Conservation (phyloP, 2,113 vertebrate genomes). For the Podarcis raffonei region DNA sequence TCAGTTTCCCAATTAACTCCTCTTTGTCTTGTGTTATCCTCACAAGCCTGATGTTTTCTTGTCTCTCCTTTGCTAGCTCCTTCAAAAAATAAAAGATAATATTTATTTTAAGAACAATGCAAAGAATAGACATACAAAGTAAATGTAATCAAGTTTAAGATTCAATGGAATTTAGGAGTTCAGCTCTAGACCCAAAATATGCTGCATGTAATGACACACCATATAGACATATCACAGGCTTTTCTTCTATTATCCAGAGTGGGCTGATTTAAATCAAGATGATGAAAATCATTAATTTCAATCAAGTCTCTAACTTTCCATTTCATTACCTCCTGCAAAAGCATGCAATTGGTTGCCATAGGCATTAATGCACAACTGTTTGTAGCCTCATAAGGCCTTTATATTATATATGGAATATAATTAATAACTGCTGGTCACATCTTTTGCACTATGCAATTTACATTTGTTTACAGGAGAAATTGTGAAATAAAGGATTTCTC, state of each 20-base stretch:
- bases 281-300: too few species aligned
- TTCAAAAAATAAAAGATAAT: constrained; percentile 59
- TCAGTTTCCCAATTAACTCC: constrained; percentile 91
- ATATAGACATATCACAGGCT: background rate
- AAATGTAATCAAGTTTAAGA: background rate
- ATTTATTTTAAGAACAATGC: background rate
- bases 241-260: background rate
- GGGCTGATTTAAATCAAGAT: too few species aligned
- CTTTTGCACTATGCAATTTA: too few species aligned
- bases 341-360: too few species aligned
- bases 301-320: too few species aligned
- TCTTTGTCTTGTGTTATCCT: constrained; percentile 92
- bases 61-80: constrained; percentile 89
- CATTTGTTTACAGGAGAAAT: too few species aligned
- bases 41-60: constrained; percentile 86
- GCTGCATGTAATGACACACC: background rate
- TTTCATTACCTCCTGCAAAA: too few species aligned
- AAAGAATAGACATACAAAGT: background rate
- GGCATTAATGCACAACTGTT: too few species aligned
- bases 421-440: too few species aligned
- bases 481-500: too few species aligned
- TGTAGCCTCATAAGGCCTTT: too few species aligned
- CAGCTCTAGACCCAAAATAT: background rate
- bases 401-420: too few species aligned
- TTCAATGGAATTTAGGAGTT: background rate